Evolutionary conservation across 2,888 invertebrate species (phyloP).

Genomic region (Drosophila aldrichi): DNA sequence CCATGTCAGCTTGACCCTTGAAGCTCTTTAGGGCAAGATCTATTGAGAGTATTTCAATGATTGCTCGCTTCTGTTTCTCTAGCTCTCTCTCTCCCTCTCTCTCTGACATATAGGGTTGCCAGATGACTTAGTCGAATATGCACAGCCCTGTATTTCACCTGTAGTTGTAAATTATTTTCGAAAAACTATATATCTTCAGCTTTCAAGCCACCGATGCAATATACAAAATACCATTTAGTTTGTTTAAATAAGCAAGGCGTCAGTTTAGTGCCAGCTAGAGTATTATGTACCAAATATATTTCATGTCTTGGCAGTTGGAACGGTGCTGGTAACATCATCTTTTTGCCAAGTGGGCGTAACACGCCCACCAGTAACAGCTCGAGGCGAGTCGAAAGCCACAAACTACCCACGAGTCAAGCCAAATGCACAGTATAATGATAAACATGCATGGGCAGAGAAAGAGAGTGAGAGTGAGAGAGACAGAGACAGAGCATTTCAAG

Average conservation of each 20-base stretch:
- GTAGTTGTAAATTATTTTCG: background rate
- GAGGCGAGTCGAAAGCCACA: constrained; percentile 24
- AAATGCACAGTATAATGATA: constrained; percentile 46
- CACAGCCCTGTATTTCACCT: background rate
- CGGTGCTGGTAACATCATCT: constrained; percentile 7
- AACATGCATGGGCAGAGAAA: constrained; percentile 34
- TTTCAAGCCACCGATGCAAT: background rate
- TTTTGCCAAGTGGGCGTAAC: constrained; percentile 17
- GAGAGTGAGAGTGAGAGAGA: background rate
- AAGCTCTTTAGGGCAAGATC: no score
- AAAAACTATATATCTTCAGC: background rate
- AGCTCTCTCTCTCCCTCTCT: background rate
- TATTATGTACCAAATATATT: constrained; percentile 9
- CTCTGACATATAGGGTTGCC: no score
- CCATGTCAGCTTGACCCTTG: no score
- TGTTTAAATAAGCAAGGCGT: constrained; percentile 7
- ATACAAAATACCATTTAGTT: background rate
- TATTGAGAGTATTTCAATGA: no score
- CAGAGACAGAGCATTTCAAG: constrained; percentile 18
- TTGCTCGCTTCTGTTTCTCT: no score
- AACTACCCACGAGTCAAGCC: constrained; percentile 14
- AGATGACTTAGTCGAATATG: no score
- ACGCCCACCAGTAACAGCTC: constrained; percentile 44
- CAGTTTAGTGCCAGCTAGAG: constrained; percentile 12
- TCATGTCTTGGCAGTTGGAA: background rate